Conservation (phyloP, 2,113 vertebrate species). For the Passer domesticus region DNA sequence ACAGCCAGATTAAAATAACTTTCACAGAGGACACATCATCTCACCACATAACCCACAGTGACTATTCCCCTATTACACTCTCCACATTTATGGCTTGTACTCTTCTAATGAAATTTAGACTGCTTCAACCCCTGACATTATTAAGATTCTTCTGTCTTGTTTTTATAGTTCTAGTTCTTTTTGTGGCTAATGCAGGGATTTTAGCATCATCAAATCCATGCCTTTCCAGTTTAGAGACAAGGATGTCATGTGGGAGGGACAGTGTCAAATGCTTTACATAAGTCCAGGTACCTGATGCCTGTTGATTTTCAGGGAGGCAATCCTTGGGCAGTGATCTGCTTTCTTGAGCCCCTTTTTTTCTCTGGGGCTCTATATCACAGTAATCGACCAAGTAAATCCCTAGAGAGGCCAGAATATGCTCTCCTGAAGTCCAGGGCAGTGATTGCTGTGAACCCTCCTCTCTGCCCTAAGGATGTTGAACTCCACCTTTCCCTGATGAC, state of each 20-base stretch:
- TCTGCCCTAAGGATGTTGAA: neutral
- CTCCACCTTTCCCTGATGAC: no score
- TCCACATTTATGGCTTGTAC: neutral
- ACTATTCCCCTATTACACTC: neutral
- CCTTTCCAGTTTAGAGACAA: neutral
- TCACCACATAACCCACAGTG: neutral
- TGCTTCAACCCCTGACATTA: neutral
- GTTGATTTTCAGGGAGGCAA: neutral
- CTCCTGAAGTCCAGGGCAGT: neutral
- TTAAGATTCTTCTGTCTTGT: neutral
- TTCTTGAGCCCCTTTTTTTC: neutral
- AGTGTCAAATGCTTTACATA: neutral
- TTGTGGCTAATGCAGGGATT: neutral
- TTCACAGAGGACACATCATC: neutral
- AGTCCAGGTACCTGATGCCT: neutral
- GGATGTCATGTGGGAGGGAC: no score
- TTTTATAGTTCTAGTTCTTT: neutral
- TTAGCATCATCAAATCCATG: neutral
- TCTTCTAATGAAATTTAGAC: neutral
- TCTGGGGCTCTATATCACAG: neutral
- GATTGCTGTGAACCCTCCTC: neutral
- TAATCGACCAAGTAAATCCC: neutral
- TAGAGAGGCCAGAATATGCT: neutral
- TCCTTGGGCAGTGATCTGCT: neutral
- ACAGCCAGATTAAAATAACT: neutral